A percentile compares a stretch with the other conserved stretches of the same genome.
Evolutionary conservation across 53 echinoderm and acorn worm species (phyloP).

Genomic region (Paracentrotus lividus): DNA sequence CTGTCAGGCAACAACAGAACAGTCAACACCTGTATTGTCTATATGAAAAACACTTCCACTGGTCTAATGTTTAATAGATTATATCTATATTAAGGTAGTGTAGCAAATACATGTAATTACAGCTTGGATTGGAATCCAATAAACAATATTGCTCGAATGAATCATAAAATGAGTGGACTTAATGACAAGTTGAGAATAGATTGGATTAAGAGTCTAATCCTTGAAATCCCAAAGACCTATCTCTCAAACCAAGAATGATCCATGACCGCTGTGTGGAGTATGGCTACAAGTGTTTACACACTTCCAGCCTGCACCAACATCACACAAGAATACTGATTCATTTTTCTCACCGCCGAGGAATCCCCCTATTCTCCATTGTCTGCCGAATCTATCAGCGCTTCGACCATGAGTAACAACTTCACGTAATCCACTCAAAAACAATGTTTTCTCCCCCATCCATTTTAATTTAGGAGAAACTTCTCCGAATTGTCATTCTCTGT

Average conservation of each 20-base stretch:
- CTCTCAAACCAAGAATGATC: constrained; percentile 34
- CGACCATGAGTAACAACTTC: constrained; percentile 56
- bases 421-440: constrained; percentile 62
- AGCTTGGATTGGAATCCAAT: background rate
- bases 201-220: constrained; percentile 35
- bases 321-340: background rate
- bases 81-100: background rate
- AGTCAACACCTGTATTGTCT: background rate
- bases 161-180: constrained; percentile 20
- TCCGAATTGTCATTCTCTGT: background rate
- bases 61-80: background rate
- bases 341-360: constrained; percentile 1
- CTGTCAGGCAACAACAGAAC: background rate
- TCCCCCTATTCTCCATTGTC: constrained; percentile 23
- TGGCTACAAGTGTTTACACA: constrained; percentile 63
- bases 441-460: constrained; percentile 48
- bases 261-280: constrained; percentile 21
- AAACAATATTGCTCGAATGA: constrained; percentile 2
- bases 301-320: constrained; percentile 48
- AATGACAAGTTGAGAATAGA: constrained; percentile 33
- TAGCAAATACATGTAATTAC: background rate
- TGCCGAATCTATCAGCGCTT: constrained; percentile 46
- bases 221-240: background rate
- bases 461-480: constrained; percentile 27
- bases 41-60: background rate